Conservation (phyloP, 2,888 invertebrate genomes). For the Mesoligia furuncula region DNA sequence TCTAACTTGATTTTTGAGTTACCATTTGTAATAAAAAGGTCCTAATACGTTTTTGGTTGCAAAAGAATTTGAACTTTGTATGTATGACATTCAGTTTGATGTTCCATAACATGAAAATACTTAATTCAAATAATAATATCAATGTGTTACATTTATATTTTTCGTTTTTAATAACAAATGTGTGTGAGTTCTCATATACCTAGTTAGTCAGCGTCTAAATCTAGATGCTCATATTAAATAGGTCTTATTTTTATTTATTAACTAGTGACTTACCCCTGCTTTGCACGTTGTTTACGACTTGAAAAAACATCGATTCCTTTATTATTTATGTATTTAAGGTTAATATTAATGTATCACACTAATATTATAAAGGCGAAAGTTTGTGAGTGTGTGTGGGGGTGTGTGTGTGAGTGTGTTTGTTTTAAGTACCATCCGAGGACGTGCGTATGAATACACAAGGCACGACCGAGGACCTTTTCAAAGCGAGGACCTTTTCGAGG, state of each 20-base stretch:
- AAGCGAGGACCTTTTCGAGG: too few relatives aligned
- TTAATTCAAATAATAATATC: not conserved
- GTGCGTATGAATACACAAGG: too few relatives aligned
- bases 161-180: conserved; percentile 1
- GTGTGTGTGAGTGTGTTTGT: too few relatives aligned
- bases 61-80: not conserved
- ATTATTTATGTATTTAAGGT: too few relatives aligned
- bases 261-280: not conserved
- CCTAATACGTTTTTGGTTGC: not conserved
- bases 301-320: not conserved
- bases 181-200: not conserved
- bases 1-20: not conserved
- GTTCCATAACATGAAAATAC: not conserved
- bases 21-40: not conserved
- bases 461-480: too few relatives aligned
- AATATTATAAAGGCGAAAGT: too few relatives aligned
- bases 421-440: too few relatives aligned
- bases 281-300: not conserved
- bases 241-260: not conserved
- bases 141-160: not conserved
- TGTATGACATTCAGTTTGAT: not conserved
- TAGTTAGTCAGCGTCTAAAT: not conserved
- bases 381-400: too few relatives aligned
- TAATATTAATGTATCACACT: too few relatives aligned
- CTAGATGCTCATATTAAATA: not conserved